Conservation (phyloP, 1,140 invertebrate species). For the Maniola jurtina region DNA sequence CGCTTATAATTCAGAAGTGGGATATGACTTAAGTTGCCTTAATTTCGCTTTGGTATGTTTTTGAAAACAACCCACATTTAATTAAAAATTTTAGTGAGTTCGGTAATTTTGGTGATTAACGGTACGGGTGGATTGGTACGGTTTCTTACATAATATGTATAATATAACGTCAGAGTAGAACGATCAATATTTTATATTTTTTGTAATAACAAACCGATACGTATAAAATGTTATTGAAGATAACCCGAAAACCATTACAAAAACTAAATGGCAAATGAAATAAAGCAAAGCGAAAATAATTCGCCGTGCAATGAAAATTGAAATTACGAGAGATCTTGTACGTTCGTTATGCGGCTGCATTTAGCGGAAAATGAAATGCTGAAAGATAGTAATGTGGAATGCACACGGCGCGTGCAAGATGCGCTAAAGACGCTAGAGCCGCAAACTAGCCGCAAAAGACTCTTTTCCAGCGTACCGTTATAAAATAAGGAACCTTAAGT, state of each 20-base stretch:
- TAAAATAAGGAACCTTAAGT: too few species aligned
- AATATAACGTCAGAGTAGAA: too few species aligned
- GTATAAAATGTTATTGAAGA: background rate
- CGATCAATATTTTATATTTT: background rate
- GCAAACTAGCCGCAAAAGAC: too few species aligned
- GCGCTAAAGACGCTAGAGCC: background rate
- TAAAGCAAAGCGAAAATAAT: slow-evolving; percentile 32
- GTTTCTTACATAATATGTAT: too few species aligned
- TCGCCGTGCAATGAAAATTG: slow-evolving; percentile 34
- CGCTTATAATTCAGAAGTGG: too few species aligned
- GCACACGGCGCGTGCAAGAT: background rate
- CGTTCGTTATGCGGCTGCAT: slow-evolving; percentile 33
- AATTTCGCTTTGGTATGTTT: too few species aligned
- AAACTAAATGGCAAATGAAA: background rate
- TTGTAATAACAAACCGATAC: background rate
- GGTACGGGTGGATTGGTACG: too few species aligned
- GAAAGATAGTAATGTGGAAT: slow-evolving; percentile 35
- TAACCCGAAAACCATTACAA: background rate
- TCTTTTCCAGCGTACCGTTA: too few species aligned
- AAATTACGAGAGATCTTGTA: slow-evolving; percentile 33
- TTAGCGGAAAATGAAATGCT: slow-evolving; percentile 40
- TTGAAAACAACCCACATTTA: too few species aligned
- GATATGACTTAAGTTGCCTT: too few species aligned
- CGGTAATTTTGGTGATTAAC: too few species aligned
- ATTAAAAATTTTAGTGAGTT: too few species aligned